Percentiles rank a stretch among this genome's conserved stretches.
Conservation (phyloP, 1,140 invertebrate species). For the Heliconius eleuchia region DNA sequence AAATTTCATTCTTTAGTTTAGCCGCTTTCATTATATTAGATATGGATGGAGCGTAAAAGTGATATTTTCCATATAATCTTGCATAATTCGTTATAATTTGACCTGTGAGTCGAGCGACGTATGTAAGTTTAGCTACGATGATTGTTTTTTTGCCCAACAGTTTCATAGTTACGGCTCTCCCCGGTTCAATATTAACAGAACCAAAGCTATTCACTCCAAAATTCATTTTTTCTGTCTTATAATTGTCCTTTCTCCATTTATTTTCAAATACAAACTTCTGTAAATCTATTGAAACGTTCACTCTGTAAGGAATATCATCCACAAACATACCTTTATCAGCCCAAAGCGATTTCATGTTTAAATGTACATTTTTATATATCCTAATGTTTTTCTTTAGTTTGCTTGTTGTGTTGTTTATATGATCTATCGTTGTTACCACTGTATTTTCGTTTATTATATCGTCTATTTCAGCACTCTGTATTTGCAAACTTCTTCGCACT, state of each 20-base stretch:
- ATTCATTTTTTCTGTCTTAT: constrained; percentile 29
- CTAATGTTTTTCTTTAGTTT: constrained; percentile 38
- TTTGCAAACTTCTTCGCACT: constrained; percentile 42
- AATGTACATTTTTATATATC: constrained; percentile 40
- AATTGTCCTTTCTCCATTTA: constrained; percentile 50
- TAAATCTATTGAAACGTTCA: constrained; percentile 38
- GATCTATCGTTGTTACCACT: constrained; percentile 43
- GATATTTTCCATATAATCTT: constrained; percentile 58
- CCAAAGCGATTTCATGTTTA: constrained; percentile 49
- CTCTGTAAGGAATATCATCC: constrained; percentile 45
- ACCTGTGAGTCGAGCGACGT: constrained; percentile 48
- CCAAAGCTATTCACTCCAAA: constrained; percentile 47
- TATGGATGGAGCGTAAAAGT: constrained; percentile 58
- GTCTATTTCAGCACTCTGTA: constrained; percentile 40
- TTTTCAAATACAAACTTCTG: constrained; percentile 40
- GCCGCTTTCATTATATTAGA: constrained; percentile 58
- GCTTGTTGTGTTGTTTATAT: constrained; percentile 50
- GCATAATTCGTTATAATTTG: constrained; percentile 55
- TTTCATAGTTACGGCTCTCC: constrained; percentile 39
- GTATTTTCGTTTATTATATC: constrained; percentile 46
- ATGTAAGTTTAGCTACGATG: constrained; percentile 50
- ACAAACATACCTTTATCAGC: constrained; percentile 40
- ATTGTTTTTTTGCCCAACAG: constrained; percentile 47
- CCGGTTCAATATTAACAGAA: constrained; percentile 43
- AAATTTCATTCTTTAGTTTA: constrained; percentile 53